phyloP scores from a whole-genome alignment of 2,888 invertebrate species.

The Eutolmus rufibarbis region DNA sequence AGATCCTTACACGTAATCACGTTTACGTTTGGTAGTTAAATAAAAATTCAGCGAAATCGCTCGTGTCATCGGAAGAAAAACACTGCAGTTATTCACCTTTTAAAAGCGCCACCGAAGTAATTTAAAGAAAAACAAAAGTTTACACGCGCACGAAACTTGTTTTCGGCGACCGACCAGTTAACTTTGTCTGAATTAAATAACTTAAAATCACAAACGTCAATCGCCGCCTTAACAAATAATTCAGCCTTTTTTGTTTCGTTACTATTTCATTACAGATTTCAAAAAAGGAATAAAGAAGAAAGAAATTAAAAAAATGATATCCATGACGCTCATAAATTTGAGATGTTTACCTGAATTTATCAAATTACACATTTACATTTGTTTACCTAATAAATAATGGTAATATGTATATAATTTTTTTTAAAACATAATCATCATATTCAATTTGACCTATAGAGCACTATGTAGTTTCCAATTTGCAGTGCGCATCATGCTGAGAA shows the following conservation, averaged over 20 bases:
- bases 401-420: not conserved
- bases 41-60: not conserved
- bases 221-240: not conserved
- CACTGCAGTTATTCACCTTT: not conserved
- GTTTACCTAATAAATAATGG: not conserved
- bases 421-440: too few relatives aligned
- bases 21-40: not conserved
- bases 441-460: not conserved
- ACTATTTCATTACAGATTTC: not conserved
- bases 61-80: not conserved
- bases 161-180: not conserved
- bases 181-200: not conserved
- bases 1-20: not conserved
- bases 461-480: not conserved
- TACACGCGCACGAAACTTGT: not conserved
- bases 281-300: not conserved
- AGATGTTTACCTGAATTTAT: not conserved
- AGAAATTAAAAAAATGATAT: not conserved
- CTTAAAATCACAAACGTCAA: not conserved
- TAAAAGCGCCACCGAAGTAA: not conserved
- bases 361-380: not conserved
- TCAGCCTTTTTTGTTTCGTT: not conserved
- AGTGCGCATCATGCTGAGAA: not conserved
- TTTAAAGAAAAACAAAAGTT: not conserved
- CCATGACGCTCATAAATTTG: not conserved